phyloP scores from a whole-genome alignment of 2,888 invertebrate species.

The Autographa gamma region DNA sequence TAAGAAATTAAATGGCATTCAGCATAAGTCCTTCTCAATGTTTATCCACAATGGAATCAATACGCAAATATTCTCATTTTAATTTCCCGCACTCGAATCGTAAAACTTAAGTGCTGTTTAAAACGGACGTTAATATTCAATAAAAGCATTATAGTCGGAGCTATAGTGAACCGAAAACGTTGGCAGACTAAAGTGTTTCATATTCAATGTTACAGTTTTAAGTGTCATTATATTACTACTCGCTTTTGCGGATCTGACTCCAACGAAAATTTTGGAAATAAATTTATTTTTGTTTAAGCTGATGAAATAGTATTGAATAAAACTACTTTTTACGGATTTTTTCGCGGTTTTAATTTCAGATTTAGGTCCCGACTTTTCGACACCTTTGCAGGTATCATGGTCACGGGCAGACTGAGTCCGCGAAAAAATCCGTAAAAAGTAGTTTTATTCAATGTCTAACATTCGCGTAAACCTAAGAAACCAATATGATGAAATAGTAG shows the following conservation, averaged over 20 bases:
- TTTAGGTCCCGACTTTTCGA: too few relatives aligned
- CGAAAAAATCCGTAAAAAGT: too few relatives aligned
- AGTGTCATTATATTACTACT: not conserved
- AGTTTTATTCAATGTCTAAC: too few relatives aligned
- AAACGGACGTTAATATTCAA: conserved; percentile 49
- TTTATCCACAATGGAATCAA: conserved; percentile 19
- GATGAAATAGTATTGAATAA: too few relatives aligned
- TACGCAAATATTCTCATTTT: conserved; percentile 23
- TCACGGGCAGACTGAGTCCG: too few relatives aligned
- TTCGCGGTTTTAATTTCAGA: too few relatives aligned
- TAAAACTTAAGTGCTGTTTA: conserved; percentile 45
- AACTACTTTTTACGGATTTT: too few relatives aligned
- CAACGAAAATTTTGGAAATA: not conserved
- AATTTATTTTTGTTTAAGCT: too few relatives aligned
- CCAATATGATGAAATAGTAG: too few relatives aligned
- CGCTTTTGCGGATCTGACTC: not conserved
- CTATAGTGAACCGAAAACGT: conserved; percentile 20
- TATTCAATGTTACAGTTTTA: conserved; percentile 14
- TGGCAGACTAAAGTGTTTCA: conserved; percentile 24
- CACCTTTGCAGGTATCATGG: too few relatives aligned
- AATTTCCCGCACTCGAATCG: conserved; percentile 18
- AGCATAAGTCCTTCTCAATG: not conserved
- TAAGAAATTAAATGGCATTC: not conserved
- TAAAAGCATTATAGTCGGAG: conserved; percentile 26
- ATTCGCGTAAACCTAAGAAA: too few relatives aligned